Conservation (phyloP, 2,797 vertebrate genomes). For the Sciaenops ocellatus region DNA sequence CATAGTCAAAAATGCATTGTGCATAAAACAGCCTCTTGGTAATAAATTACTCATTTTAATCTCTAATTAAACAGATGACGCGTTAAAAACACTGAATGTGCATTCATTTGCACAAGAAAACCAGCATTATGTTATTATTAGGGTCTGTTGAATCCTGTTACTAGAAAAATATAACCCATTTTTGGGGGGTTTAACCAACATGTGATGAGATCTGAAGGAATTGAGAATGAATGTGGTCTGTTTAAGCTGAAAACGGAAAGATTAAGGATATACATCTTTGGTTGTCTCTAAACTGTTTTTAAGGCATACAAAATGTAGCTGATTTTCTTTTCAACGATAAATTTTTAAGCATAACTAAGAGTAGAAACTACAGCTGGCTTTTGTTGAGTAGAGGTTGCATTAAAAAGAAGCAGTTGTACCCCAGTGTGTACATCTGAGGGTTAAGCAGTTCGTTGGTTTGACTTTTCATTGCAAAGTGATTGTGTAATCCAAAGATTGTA, state of each 20-base stretch:
- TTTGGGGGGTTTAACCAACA: background rate
- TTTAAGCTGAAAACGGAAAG: conserved; percentile 7
- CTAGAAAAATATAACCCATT: background rate
- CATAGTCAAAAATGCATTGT: conserved; percentile 18
- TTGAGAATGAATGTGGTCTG: background rate
- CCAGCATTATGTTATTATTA: background rate
- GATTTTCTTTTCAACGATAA: conserved; percentile 36
- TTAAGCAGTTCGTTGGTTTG: background rate
- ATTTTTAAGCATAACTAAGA: conserved; percentile 39
- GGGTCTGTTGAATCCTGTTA: background rate
- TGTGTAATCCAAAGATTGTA: conserved; percentile 37
- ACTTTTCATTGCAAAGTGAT: conserved; percentile 27
- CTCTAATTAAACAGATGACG: conserved; percentile 40
- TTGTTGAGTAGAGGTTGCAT: conserved; percentile 44
- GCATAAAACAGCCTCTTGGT: conserved; percentile 27
- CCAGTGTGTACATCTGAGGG: background rate
- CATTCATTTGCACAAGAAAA: conserved; percentile 8
- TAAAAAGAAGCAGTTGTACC: conserved; percentile 37
- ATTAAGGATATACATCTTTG: conserved; percentile 9
- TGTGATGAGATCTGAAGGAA: background rate
- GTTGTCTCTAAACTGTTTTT: conserved; percentile 33
- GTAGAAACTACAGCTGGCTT: conserved; percentile 50
- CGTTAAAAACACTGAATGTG: background rate
- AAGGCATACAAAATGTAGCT: conserved; percentile 29
- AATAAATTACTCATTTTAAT: conserved; percentile 22